Percentiles rank a stretch among this genome's conserved stretches.
Conservation (phyloP, 92 coral and sea anemone species). For the Porites evermanni region DNA sequence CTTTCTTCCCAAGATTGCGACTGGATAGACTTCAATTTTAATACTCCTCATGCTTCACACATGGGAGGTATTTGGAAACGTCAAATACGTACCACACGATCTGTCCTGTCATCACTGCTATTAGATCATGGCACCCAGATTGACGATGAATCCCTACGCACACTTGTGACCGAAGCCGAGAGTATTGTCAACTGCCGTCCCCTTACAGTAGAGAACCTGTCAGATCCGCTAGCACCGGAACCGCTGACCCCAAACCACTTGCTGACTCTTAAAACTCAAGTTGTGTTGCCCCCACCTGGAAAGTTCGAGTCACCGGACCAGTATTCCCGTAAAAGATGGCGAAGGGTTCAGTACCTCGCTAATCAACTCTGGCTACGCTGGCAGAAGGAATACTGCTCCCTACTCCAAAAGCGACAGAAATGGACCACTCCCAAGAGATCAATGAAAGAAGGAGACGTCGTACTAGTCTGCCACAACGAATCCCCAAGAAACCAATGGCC, state of each 20-base stretch:
- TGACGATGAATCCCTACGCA: slow-evolving; percentile 32
- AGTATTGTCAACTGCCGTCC: slow-evolving; percentile 33
- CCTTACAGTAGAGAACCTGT: slow-evolving; percentile 31
- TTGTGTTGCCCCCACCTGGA: slow-evolving; percentile 43
- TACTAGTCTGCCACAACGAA: slow-evolving; percentile 15
- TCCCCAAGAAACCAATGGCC: slow-evolving; percentile 53
- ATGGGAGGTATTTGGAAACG: slow-evolving; percentile 29
- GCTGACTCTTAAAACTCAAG: slow-evolving; percentile 26
- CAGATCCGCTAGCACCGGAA: slow-evolving; percentile 21
- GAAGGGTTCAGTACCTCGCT: no score
- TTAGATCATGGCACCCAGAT: slow-evolving; percentile 1
- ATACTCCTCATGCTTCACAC: slow-evolving; percentile 15
- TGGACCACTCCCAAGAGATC: slow-evolving; percentile 38
- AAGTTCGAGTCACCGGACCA: slow-evolving; percentile 45
- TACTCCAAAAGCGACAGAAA: slow-evolving; percentile 52
- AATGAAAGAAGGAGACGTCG: slow-evolving; percentile 27
- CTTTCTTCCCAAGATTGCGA: slow-evolving; percentile 13
- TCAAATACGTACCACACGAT: not conserved
- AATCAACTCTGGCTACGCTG: slow-evolving; percentile 31
- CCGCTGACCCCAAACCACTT: slow-evolving; percentile 35
- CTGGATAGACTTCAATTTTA: slow-evolving; percentile 19
- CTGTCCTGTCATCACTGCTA: slow-evolving; percentile 29
- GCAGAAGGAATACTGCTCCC: slow-evolving; percentile 45
- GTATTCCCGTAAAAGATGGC: slow-evolving; percentile 45
- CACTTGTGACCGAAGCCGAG: slow-evolving; percentile 41